Conservation (phyloP, 2,888 invertebrate species). For the Xestia rhomboidea region DNA sequence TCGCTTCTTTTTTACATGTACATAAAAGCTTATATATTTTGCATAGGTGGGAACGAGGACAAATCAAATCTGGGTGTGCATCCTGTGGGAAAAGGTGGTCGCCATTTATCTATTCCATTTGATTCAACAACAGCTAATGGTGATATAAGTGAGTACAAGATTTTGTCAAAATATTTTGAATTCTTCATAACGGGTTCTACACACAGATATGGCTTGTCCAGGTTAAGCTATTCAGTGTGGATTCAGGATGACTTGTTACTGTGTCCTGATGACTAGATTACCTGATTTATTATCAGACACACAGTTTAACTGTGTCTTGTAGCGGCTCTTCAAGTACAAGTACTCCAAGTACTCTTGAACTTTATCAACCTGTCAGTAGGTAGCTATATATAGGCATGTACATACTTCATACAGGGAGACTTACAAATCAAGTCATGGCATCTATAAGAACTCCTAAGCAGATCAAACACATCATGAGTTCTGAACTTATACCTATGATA, state of each 20-base stretch:
- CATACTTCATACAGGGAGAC: background rate
- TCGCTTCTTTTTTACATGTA: slow-evolving; percentile 30
- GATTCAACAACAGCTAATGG: slow-evolving; percentile 85
- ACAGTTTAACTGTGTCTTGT: slow-evolving; percentile 2
- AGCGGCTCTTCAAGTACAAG: background rate
- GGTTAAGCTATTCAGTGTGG: slow-evolving; percentile 9
- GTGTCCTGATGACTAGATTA: background rate
- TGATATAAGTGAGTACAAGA: slow-evolving; percentile 84
- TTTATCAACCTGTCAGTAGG: background rate
- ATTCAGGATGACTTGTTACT: background rate
- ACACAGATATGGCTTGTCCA: slow-evolving; percentile 57
- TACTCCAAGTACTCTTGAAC: background rate
- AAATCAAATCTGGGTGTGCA: slow-evolving; percentile 79
- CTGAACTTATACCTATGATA: background rate
- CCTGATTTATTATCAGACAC: too few species aligned
- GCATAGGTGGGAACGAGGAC: slow-evolving; percentile 83
- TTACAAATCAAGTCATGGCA: background rate
- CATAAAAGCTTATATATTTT: slow-evolving; percentile 69
- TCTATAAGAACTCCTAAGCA: background rate
- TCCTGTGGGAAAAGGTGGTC: slow-evolving; percentile 82
- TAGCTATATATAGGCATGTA: too few species aligned
- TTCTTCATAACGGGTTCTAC: slow-evolving; percentile 32
- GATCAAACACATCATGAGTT: background rate
- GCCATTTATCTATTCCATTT: slow-evolving; percentile 88
- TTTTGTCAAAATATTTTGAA: slow-evolving; percentile 37